A percentile compares a stretch with the other conserved stretches of the same genome.
These are phyloP conservation scores for Potamarius usumacintae DNA, from an alignment of 2,113 vertebrate genomes.

Conservation along the genomic window DNA sequence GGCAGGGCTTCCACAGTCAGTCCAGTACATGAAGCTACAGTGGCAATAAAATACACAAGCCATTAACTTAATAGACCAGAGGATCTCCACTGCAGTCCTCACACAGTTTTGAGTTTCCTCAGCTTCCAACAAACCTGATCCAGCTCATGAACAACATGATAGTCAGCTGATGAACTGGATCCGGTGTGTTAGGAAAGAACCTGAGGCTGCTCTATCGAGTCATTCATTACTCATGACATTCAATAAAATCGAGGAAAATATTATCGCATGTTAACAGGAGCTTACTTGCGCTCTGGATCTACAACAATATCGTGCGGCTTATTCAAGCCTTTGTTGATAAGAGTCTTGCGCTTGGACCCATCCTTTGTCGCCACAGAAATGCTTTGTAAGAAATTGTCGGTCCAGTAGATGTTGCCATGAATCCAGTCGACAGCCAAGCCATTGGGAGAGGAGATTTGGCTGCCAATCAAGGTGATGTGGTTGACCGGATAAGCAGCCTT, in stretches of 20 bases:
- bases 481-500: slow-evolving; percentile 62
- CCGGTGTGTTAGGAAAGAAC: background rate
- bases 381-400: slow-evolving; percentile 70
- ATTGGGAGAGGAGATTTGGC: slow-evolving; percentile 72
- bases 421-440: slow-evolving; percentile 89
- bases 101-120: slow-evolving; percentile 2
- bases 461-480: slow-evolving; percentile 71
- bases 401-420: slow-evolving; percentile 89
- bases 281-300: slow-evolving; percentile 77
- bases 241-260: background rate
- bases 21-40: slow-evolving; percentile 90
- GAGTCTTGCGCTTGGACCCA: slow-evolving; percentile 77
- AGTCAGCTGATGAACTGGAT: background rate
- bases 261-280: background rate
- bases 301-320: slow-evolving; percentile 81
- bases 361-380: slow-evolving; percentile 81
- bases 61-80: background rate
- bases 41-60: background rate
- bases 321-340: slow-evolving; percentile 70
- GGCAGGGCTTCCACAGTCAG: slow-evolving; percentile 81
- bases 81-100: background rate
- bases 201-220: background rate
- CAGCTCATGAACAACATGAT: slow-evolving; percentile 12
- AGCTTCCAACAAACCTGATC: slow-evolving; percentile 4
- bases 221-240: background rate